Base-by-base conservation (phyloP, 2,797 vertebrate genomes). In the Scarus forsteni region DNA sequence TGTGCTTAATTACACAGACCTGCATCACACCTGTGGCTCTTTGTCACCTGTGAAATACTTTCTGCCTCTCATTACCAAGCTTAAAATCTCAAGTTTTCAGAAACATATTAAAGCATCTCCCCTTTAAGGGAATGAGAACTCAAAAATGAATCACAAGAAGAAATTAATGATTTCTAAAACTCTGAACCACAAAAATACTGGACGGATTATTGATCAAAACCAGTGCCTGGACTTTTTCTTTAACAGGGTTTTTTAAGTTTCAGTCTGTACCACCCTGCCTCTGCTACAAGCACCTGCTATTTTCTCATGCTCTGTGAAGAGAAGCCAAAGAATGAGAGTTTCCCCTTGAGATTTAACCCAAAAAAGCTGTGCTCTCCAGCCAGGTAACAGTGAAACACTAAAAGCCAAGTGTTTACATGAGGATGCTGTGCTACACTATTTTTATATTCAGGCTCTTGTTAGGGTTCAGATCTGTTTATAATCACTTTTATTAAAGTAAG, bases 241-340 rank as follows among this genome's bases (percentile, higher is more conserved):
- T 35, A 49, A 70, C 27, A 18, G 46, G 51, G 12, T 48, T 71
- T 61, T 62, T 27, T 54, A 46, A 10, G 43, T 71, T 64, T 66
- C 14, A 0, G 13, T 40, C 74, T 70, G 18, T 66, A 16, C 45
- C 56, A 59, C 65, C 60, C 48, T 75, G 38, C 54, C 54, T 67
- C 50, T 40, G 56, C 64, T 36, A 34, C 34, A 18, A 38, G 56
- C 42, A 53, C n/a, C 68, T 44, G 53, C 45, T 71, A 10, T 56
- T 76, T 63, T 27, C 18, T 62, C 38, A 54, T 16, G 9, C 60
- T 72, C 42, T 70, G 64, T 57, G 67, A 54, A 56, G 63, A 73
- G 46, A 52, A 14, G 38, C 19, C 66, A 59, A 63, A 70, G 68
- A 79, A 60, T 53, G 36, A 55, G 19, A 62, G 12, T 44, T 49